Base-by-base conservation (phyloP, 2,113 vertebrate genomes). In the Xyrauchen texanus region DNA sequence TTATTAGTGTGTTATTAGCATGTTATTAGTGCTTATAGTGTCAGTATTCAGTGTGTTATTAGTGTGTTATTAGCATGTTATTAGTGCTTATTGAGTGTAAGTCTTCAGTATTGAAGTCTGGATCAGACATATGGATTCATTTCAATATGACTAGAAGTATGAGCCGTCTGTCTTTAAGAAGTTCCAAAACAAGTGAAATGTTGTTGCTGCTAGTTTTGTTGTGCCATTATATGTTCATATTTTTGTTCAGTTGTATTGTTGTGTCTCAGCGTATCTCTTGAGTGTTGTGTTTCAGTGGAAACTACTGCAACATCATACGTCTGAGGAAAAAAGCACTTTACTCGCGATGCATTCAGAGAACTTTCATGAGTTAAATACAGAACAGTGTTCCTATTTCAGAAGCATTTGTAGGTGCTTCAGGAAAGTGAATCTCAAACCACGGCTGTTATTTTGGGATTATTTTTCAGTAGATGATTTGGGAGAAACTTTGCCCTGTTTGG, bases 401-500 rank as follows among this genome's bases (percentile, higher is more conserved):
- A 34, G 1, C 21, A n/a, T n/a, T n/a, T n/a, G n/a, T n/a, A n/a
- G n/a, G n/a, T n/a, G n/a, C n/a, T n/a, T n/a, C n/a, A n/a, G n/a
- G 21, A 34, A 34, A 34, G 21, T 3, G 21, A 34, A 3, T 34
- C 21, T 34, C 21, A 34, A 34, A 34, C 21, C 21, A 34, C 21
- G 1, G 1, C 5, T 1, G 16, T 52, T 16, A n/a, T 4, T 45
- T 34, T 71, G 53, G 34, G 1, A 13, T 10, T 21, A 71, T 57
- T 34, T 34, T 34, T 34, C 9, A 10, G 51, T 58, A 68, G 44
- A 8, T 83, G 60, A 64, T 67, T 7, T 16, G 2, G 34, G 64
- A 52, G 9, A 15, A 75, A 77, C 80, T 82, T 82, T 82, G 61
- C 16, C 51, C 69, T 34, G 8, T 49, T 78, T 71, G 69, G 69